Evolutionary conservation across 2,113 vertebrate species (phyloP).

Genomic region (Urocynchramus pylzowi): DNA sequence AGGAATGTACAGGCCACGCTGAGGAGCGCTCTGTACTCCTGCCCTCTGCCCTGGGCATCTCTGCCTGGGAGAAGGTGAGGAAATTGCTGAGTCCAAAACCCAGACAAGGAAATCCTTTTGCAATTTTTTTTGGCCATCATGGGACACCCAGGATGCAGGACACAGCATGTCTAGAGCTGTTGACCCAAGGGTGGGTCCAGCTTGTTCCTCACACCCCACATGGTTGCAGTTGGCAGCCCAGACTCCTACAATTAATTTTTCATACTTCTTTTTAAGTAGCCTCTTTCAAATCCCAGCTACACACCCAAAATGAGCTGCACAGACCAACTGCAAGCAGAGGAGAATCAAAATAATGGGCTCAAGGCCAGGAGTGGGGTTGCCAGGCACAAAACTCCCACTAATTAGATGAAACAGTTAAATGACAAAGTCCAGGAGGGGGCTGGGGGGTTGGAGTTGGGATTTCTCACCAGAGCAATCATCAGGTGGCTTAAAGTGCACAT

Average conservation of each 20-base stretch:
- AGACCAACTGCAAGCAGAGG: neutral
- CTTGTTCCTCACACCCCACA: neutral
- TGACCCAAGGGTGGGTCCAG: neutral
- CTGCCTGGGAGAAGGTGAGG: neutral
- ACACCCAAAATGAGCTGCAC: neutral
- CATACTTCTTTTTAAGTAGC: neutral
- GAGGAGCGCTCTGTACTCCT: neutral
- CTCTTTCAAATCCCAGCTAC: neutral
- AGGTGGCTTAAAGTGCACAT: accelerated
- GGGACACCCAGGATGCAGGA: neutral
- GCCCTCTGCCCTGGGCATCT: neutral
- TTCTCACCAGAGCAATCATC: neutral
- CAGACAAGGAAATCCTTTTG: neutral
- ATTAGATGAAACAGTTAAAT: neutral
- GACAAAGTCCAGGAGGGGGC: neutral
- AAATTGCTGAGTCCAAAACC: neutral
- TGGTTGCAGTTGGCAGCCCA: accelerated
- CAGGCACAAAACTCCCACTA: neutral
- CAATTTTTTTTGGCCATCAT: neutral
- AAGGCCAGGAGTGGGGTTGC: neutral
- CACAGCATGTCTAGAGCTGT: neutral
- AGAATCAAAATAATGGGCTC: neutral
- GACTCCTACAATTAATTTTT: neutral
- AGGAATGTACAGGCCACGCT: accelerated
- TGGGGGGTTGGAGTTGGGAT: neutral